Percentiles rank a stretch among this genome's conserved stretches.
phyloP scores from a whole-genome alignment of 2,113 vertebrate genomes.

The Typhlomys cinereus region DNA sequence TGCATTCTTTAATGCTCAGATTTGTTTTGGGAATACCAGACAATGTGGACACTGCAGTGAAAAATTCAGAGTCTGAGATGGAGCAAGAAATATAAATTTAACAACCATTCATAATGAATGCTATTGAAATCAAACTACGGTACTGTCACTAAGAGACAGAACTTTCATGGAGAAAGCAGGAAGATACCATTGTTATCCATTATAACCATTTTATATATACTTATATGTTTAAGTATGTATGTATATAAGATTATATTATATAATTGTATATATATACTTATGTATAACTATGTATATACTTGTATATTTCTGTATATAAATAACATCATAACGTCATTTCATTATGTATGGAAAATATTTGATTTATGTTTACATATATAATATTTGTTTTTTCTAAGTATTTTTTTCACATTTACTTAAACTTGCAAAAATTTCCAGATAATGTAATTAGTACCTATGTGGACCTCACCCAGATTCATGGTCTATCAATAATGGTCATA shows the following conservation, averaged over 20 bases:
- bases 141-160: not conserved
- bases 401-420: slow-evolving; percentile 31
- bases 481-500: not conserved
- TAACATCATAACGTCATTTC: no score
- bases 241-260: no score
- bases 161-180: not conserved
- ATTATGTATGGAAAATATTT: not conserved
- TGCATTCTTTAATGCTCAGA: not conserved
- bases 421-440: not conserved
- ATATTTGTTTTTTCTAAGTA: not conserved
- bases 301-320: no score
- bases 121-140: not conserved
- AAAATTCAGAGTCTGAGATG: not conserved
- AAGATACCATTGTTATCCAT: not conserved
- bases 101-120: not conserved
- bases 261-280: no score
- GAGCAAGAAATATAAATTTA: not conserved
- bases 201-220: not conserved
- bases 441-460: not conserved
- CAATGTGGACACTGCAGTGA: not conserved
- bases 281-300: no score
- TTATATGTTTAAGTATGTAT: no score
- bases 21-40: not conserved
- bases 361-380: no score
- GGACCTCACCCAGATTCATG: not conserved